Percentiles rank a stretch among this genome's conserved stretches.
Evolutionary conservation across 2,888 invertebrate genomes (phyloP).

Genomic region (Eupeodes latifasciatus): DNA sequence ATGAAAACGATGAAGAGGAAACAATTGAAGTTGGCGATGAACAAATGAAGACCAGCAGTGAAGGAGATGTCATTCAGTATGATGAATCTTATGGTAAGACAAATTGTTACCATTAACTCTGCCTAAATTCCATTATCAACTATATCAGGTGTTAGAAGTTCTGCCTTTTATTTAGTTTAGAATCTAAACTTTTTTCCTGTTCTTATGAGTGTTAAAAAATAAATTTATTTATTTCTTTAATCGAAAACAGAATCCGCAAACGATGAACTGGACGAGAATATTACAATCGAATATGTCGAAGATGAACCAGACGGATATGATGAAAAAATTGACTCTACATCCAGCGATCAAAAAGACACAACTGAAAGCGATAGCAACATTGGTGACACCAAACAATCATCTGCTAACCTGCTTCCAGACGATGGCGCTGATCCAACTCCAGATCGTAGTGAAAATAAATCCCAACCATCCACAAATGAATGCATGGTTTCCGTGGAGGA

Average conservation of each 20-base stretch:
- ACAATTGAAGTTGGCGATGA: constrained; percentile 73
- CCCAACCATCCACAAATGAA: constrained; percentile 47
- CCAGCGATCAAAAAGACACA: constrained; percentile 53
- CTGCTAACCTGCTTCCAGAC: background rate
- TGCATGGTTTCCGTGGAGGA: constrained; percentile 72
- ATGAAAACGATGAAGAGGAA: constrained; percentile 70
- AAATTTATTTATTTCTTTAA: background rate
- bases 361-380: constrained; percentile 64
- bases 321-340: constrained; percentile 70
- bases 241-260: constrained; percentile 67
- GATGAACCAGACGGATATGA: constrained; percentile 77
- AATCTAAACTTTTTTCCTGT: too few species aligned
- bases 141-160: too few species aligned
- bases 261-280: constrained; percentile 80
- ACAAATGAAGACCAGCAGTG: constrained; percentile 60
- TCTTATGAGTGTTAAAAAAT: background rate
- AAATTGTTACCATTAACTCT: background rate
- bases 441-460: constrained; percentile 58
- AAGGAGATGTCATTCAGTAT: constrained; percentile 76
- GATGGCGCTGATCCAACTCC: constrained; percentile 24
- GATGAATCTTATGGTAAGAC: constrained; percentile 77
- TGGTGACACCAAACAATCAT: constrained; percentile 49
- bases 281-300: constrained; percentile 80
- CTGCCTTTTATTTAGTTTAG: too few species aligned
- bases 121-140: too few species aligned